A percentile compares a stretch with the other conserved stretches of the same genome.
Evolutionary conservation across 53 echinoderm and acorn worm genomes (phyloP).

Genomic region (Echinometra lucunter): DNA sequence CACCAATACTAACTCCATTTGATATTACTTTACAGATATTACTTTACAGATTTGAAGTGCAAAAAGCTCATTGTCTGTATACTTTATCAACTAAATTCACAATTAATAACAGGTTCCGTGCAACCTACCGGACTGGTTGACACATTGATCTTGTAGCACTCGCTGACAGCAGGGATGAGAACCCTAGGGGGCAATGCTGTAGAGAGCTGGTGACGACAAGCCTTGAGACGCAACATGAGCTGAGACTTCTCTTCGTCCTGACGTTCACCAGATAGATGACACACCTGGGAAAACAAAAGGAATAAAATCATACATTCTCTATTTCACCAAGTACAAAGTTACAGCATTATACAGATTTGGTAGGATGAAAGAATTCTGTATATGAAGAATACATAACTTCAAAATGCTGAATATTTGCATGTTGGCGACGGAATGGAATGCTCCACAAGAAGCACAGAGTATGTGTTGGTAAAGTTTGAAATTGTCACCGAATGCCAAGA

Average conservation of each 20-base stretch:
- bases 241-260: slow-evolving; percentile 88
- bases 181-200: slow-evolving; percentile 81
- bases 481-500: not conserved
- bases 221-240: slow-evolving; percentile 84
- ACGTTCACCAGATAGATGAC: slow-evolving; percentile 72
- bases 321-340: no score
- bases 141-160: slow-evolving; percentile 70
- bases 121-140: slow-evolving; percentile 66
- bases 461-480: not conserved
- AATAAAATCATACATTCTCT: not conserved
- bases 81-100: not conserved
- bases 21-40: no score
- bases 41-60: no score
- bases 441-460: not conserved
- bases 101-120: not conserved
- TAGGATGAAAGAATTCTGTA: not conserved
- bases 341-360: no score
- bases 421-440: not conserved
- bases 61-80: not conserved
- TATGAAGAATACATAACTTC: not conserved
- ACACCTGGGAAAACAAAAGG: slow-evolving; percentile 64
- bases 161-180: slow-evolving; percentile 80
- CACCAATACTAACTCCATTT: no score
- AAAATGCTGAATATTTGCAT: not conserved
- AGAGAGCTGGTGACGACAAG: slow-evolving; percentile 82